Evolutionary conservation across 2,113 vertebrate genomes (phyloP).

Genomic region (Dendropsophus ebraccatus): DNA sequence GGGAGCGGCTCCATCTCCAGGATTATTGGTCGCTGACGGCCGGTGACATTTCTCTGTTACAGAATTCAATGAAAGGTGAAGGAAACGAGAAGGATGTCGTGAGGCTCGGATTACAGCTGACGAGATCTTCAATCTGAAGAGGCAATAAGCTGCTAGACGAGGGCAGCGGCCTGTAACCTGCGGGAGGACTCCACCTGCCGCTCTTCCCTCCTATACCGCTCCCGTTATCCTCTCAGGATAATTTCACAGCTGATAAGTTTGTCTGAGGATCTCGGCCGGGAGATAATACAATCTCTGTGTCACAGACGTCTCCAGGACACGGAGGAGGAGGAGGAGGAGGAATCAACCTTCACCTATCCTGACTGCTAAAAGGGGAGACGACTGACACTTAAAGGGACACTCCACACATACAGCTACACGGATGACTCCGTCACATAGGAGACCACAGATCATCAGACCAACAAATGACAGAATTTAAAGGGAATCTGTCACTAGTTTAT

Average conservation of each 20-base stretch:
- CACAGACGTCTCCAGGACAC: conserved; percentile 19
- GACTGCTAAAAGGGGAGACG: neutral
- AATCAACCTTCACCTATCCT: neutral
- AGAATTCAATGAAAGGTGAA: neutral
- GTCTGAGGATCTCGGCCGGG: conserved; percentile 27
- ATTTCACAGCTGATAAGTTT: neutral
- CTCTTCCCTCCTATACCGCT: neutral
- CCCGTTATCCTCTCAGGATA: neutral
- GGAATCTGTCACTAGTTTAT: too few species aligned
- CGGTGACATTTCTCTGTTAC: neutral
- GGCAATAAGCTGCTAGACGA: neutral
- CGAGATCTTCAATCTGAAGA: neutral
- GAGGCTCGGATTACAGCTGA: neutral
- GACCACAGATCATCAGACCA: neutral
- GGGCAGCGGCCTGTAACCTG: neutral
- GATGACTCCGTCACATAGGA: neutral
- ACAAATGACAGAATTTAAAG: too few species aligned
- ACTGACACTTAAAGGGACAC: neutral
- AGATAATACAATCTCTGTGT: conserved; percentile 26
- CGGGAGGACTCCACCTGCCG: conserved; percentile 66
- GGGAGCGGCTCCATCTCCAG: neutral
- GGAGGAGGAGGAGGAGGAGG: conserved; percentile 41
- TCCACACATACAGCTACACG: neutral
- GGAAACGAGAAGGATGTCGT: neutral
- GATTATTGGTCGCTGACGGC: neutral